Evolutionary conservation across 2,797 vertebrate species (phyloP).

Genomic region (Hippopotamyrus pictus): DNA sequence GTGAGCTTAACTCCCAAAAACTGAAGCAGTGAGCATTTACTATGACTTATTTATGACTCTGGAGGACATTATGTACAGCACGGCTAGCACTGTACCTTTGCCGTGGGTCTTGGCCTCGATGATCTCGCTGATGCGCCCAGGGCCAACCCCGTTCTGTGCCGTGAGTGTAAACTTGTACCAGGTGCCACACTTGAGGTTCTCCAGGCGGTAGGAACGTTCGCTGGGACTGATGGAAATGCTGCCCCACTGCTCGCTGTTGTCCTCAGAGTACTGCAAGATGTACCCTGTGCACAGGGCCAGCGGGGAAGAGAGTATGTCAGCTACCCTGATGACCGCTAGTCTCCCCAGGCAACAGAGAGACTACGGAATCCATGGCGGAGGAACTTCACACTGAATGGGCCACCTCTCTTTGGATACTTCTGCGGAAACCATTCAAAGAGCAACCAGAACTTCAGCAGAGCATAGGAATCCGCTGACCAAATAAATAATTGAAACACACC

Average conservation of each 20-base stretch:
- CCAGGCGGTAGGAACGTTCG: slow-evolving; percentile 87
- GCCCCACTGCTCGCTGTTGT: slow-evolving; percentile 98
- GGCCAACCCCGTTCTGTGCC: slow-evolving; percentile 93
- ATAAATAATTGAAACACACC: neutral
- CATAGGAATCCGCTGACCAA: neutral
- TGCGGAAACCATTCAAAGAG: neutral
- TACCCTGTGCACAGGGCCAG: slow-evolving; percentile 69
- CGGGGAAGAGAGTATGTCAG: neutral
- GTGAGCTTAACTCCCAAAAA: neutral
- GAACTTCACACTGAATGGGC: neutral
- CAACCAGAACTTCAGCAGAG: neutral
- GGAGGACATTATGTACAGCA: neutral
- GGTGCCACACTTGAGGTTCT: slow-evolving; percentile 92
- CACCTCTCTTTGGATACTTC: neutral
- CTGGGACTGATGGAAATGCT: slow-evolving; percentile 97
- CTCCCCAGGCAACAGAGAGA: neutral
- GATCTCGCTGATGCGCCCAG: slow-evolving; percentile 96
- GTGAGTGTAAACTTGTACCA: slow-evolving; percentile 99
- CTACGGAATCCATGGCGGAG: neutral
- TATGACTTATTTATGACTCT: neutral
- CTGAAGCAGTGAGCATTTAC: neutral
- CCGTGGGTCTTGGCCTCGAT: slow-evolving; percentile 97
- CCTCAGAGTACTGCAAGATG: slow-evolving; percentile 93
- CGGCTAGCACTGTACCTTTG: slow-evolving; percentile 69
- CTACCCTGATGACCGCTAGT: neutral